Conservation (phyloP, 35 echinoderm and acorn worm genomes). For the Amphiura filiformis region DNA sequence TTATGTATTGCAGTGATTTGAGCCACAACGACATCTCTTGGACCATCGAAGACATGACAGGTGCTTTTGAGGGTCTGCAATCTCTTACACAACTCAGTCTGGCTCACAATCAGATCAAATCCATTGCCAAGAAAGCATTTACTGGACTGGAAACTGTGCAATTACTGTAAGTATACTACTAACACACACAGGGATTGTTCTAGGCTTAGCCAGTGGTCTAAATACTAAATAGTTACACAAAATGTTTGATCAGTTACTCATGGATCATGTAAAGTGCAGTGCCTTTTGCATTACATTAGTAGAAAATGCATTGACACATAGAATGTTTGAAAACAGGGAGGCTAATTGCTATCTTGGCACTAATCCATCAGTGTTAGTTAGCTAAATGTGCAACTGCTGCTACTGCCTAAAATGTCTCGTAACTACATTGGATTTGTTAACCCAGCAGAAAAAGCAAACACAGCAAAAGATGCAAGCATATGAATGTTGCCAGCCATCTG, state of each 20-base stretch:
- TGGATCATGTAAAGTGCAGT: neutral
- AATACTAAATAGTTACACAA: neutral
- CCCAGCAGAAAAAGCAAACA: too few species aligned
- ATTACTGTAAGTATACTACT: constrained; percentile 80
- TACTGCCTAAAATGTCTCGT: too few species aligned
- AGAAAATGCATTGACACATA: too few species aligned
- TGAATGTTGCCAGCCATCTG: too few species aligned
- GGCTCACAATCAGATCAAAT: constrained; percentile 75
- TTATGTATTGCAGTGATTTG: constrained; percentile 53
- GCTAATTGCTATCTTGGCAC: too few species aligned
- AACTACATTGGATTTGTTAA: too few species aligned
- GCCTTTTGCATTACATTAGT: neutral
- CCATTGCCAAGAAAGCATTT: constrained; percentile 74
- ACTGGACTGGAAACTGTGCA: constrained; percentile 55
- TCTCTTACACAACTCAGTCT: constrained; percentile 56
- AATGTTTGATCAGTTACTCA: neutral
- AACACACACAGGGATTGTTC: neutral
- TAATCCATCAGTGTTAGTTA: too few species aligned
- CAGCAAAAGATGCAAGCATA: too few species aligned
- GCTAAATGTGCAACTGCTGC: too few species aligned
- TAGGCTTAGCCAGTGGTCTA: neutral
- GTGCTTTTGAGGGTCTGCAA: constrained; percentile 77
- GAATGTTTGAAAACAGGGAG: too few species aligned
- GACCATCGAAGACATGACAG: constrained; percentile 85
- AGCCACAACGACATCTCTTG: constrained; percentile 83